Conservation (phyloP, 2,888 invertebrate genomes). For the Latrodectus hesperus region DNA sequence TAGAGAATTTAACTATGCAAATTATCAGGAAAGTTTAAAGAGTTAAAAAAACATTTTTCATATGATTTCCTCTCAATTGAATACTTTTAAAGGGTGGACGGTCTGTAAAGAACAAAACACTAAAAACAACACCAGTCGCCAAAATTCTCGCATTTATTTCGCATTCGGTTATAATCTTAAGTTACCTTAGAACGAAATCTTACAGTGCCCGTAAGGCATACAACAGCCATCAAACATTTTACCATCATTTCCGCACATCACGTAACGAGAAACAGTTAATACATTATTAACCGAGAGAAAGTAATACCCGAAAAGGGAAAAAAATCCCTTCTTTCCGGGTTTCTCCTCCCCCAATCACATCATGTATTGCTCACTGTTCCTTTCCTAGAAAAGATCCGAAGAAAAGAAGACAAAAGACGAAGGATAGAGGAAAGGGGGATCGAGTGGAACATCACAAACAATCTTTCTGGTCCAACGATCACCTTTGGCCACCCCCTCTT, state of each 20-base stretch:
- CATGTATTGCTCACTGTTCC: not conserved
- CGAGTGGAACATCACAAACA: conserved; percentile 65
- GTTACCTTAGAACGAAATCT: too few relatives aligned
- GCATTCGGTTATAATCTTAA: too few relatives aligned
- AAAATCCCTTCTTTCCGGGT: not conserved
- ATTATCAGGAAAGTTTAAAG: too few relatives aligned
- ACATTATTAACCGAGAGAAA: conserved; percentile 5
- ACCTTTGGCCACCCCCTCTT: conserved; percentile 24
- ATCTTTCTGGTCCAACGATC: conserved; percentile 61
- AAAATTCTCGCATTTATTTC: too few relatives aligned
- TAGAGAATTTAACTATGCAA: too few relatives aligned
- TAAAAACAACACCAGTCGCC: too few relatives aligned
- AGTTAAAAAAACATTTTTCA: too few relatives aligned
- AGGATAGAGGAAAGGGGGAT: not conserved
- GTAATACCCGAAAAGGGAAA: not conserved
- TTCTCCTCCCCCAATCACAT: conserved; percentile 10
- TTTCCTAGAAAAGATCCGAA: not conserved
- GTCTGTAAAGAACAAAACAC: too few relatives aligned
- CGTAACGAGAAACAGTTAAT: not conserved
- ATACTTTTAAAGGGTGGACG: too few relatives aligned
- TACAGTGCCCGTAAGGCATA: too few relatives aligned
- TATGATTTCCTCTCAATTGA: too few relatives aligned
- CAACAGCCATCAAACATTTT: too few relatives aligned
- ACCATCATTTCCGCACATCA: not conserved
- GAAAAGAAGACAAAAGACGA: conserved; percentile 32